Evolutionary conservation across 1,140 invertebrate genomes (phyloP).

Genomic region (Grapholita molesta): DNA sequence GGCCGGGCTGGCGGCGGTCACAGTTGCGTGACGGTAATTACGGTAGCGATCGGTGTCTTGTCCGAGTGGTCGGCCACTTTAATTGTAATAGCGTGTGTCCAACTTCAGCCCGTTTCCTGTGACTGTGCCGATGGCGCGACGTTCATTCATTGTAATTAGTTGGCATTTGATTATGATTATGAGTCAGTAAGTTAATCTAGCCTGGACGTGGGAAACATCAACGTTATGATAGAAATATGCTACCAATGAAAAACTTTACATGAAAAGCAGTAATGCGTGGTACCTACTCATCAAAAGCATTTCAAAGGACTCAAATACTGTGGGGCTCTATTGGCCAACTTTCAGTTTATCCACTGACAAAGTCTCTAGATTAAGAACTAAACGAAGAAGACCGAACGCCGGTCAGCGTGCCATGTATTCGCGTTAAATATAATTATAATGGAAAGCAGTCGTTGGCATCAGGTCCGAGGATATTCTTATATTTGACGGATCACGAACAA

Average conservation of each 20-base stretch:
- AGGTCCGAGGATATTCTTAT: too few relatives aligned
- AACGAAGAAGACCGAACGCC: too few relatives aligned
- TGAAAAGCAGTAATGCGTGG: background rate
- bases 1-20: slow-evolving; percentile 18
- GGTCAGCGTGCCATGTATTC: too few relatives aligned
- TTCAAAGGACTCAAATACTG: too few relatives aligned
- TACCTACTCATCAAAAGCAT: too few relatives aligned
- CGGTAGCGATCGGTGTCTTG: slow-evolving; percentile 51
- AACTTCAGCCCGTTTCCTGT: slow-evolving; percentile 49
- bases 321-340: too few relatives aligned
- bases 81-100: slow-evolving; percentile 56
- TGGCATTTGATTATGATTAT: slow-evolving; percentile 5
- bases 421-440: too few relatives aligned
- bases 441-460: too few relatives aligned
- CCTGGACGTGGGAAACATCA: background rate
- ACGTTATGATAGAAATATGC: too few relatives aligned
- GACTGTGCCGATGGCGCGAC: slow-evolving; percentile 27
- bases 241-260: background rate
- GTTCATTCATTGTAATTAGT: slow-evolving; percentile 34
- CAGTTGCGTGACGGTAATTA: slow-evolving; percentile 63
- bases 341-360: too few relatives aligned
- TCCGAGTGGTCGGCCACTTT: slow-evolving; percentile 42
- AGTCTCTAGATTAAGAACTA: too few relatives aligned
- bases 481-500: too few relatives aligned
- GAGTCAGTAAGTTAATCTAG: background rate